These are phyloP conservation scores for Patella caerulea DNA, from an alignment of 2,888 invertebrate species.

Conservation along the genomic window DNA sequence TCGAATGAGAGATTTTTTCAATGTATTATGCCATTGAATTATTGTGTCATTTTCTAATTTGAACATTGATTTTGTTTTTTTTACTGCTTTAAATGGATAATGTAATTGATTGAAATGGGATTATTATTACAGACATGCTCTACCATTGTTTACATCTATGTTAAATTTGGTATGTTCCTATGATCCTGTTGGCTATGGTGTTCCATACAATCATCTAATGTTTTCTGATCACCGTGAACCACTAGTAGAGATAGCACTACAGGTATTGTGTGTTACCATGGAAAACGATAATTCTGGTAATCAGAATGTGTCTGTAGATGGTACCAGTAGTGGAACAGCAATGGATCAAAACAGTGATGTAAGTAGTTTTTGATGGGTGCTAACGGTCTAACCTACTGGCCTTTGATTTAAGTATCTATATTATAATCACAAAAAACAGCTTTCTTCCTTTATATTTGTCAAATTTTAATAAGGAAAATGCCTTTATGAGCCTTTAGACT, in stretches of 20 bases:
- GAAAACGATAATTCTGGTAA: conserved; percentile 82
- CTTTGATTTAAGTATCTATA: no score
- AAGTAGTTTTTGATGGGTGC: conserved; percentile 17
- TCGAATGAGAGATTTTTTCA: no score
- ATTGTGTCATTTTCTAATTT: no score
- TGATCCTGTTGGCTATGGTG: conserved; percentile 96
- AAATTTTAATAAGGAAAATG: background rate
- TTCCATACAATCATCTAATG: conserved; percentile 96
- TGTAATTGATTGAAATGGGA: no score
- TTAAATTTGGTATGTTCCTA: conserved; percentile 97
- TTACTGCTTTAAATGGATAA: background rate
- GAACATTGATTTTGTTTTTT: no score
- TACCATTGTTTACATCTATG: conserved; percentile 97
- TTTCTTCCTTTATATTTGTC: background rate
- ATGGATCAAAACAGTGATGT: conserved; percentile 64
- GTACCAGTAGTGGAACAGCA: conserved; percentile 64
- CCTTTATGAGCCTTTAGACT: no score
- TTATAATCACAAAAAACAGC: no score
- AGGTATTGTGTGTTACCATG: conserved; percentile 88
- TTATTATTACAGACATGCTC: conserved; percentile 80
- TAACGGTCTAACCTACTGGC: no score
- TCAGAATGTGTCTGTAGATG: conserved; percentile 63
- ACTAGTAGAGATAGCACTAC: conserved; percentile 81
- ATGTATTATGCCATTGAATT: no score
- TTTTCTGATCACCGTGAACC: conserved; percentile 94